A percentile compares a stretch with the other conserved stretches of the same genome.
These are phyloP conservation scores for Sinopyrophorus schimmeli DNA, from an alignment of 2,888 invertebrate genomes.

Conservation along the genomic window DNA sequence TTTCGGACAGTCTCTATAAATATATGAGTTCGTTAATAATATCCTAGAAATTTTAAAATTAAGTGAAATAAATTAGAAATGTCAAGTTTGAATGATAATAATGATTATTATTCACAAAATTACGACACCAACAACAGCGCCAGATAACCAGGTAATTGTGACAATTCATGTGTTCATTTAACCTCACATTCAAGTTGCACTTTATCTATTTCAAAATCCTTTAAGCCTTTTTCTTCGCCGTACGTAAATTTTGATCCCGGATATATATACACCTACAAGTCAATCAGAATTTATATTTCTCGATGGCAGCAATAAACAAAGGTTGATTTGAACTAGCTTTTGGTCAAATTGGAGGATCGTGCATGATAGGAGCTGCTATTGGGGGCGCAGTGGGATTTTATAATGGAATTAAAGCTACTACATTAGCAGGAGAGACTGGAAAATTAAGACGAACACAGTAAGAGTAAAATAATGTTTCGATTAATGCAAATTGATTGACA, in stretches of 20 bases:
- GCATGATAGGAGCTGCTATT: conserved; percentile 83
- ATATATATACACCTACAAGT: conserved; percentile 76
- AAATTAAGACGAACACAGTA: conserved; percentile 90
- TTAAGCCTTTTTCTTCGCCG: conserved; percentile 63
- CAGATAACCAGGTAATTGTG: conserved; percentile 44
- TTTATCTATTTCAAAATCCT: conserved; percentile 39
- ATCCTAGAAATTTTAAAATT: too few species aligned
- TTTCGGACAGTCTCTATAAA: too few species aligned
- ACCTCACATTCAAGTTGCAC: too few species aligned
- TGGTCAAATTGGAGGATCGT: conserved; percentile 91
- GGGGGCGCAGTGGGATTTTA: conserved; percentile 89
- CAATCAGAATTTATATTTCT: conserved; percentile 95
- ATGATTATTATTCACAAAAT: conserved; percentile 49
- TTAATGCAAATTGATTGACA: background rate
- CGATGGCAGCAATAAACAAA: conserved; percentile 86
- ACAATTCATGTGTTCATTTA: conserved; percentile 20
- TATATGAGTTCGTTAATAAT: too few species aligned
- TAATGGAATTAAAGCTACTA: conserved; percentile 83
- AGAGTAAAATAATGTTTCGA: conserved; percentile 46
- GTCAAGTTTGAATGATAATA: conserved; percentile 49
- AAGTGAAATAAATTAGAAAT: too few species aligned
- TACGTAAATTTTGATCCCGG: conserved; percentile 92
- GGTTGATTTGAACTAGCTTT: conserved; percentile 95
- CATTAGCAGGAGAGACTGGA: conserved; percentile 82
- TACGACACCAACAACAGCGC: conserved; percentile 41